Evolutionary conservation across 2,888 invertebrate species (phyloP).

Genomic region (Chironomus riparius): DNA sequence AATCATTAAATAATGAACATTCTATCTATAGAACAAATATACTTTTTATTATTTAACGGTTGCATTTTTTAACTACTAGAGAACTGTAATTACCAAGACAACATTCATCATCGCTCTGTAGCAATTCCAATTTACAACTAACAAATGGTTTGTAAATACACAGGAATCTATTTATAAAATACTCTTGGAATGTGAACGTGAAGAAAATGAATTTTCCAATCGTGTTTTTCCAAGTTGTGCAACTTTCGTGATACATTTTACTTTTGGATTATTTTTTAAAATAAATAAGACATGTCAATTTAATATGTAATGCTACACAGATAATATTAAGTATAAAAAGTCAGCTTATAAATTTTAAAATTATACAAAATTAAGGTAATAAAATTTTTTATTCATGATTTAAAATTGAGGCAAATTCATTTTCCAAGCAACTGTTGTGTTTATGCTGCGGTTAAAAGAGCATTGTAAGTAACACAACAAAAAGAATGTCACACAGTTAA

Average conservation of each 20-base stretch:
- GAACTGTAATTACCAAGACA: no score
- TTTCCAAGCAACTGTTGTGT: neutral
- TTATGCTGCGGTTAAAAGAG: neutral
- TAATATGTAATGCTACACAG: neutral
- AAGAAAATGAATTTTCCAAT: no score
- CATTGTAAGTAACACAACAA: neutral
- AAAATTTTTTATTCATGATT: neutral
- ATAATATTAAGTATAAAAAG: no score
- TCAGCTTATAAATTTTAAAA: neutral
- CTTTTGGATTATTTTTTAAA: neutral
- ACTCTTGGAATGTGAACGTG: no score
- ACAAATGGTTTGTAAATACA: no score
- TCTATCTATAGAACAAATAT: no score
- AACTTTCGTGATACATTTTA: conserved; percentile 29
- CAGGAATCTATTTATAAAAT: no score
- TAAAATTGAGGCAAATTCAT: neutral
- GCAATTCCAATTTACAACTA: no score
- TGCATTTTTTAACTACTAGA: no score
- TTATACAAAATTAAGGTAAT: neutral
- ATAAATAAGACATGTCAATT: neutral
- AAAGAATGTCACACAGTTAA: neutral
- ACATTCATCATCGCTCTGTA: no score
- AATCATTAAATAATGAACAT: no score
- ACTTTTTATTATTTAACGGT: no score
- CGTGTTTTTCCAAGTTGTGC: conserved; percentile 31